Evolutionary conservation across 2,797 vertebrate species (phyloP), one percentile per base, ranked within the genome.

Genomic region (Dryobates pubescens): DNA sequence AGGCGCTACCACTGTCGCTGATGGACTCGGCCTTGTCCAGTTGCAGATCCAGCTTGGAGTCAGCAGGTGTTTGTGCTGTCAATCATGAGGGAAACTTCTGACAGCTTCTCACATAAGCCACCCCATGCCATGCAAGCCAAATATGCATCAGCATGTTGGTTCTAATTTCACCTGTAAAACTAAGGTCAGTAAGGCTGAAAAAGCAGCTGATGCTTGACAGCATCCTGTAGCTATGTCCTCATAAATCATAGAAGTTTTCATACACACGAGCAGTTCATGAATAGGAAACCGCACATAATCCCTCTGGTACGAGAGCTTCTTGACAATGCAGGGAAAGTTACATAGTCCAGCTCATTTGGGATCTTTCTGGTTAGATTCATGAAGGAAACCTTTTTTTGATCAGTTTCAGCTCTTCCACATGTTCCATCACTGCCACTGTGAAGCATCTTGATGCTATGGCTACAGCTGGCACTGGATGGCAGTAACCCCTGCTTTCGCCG

Each of bases 41-140:
- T 0, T 0, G 13, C 0, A 0, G 10, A 18, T 59, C 45, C 1
- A 0, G 47, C 26, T 16, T 54, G 26, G 53, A 29, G 26, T 27
- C 53, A 54, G 53, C 26, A 15, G 53, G 53, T 5, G 11, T 32
- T 43, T 38, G 32, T 57, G 47, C 11, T 56, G 0, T 9, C 0
- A 0, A 51, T 26, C 13, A 29, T 8, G 2, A 18, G 34, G n/a
- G 29, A 57, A 77, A 7, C 56, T 72, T 53, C 49, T 34, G 8
- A 30, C 18, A 22, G 3, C 56, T 59, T 77, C 62, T 73, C 8
- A 29, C 57, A 54, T 61, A 63, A 86, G 18, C 16, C 29, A 12
- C 10, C 7, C 7, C 58, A 62, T 71, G 34, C 30, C 17, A 23
- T 0, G 1, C 53, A 61, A 92, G 36, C 22, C 32, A 23, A 36